These are phyloP conservation scores for Pseudocheirus occidentalis DNA, from an alignment of 2,797 vertebrate genomes.

Conservation along the genomic window DNA sequence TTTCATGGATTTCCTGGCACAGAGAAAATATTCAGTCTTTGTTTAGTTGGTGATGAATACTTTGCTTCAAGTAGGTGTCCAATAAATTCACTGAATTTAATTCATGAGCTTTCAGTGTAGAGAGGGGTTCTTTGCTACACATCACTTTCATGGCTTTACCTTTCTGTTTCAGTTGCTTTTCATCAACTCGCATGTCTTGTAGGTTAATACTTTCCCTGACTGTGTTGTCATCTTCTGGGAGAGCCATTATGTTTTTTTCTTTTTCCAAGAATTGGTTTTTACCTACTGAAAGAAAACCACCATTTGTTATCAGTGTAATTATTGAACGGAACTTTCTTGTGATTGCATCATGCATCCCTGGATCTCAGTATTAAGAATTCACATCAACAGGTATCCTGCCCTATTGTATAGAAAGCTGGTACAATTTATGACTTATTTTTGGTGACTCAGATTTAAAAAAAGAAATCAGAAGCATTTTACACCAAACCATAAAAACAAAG, in stretches of 20 bases:
- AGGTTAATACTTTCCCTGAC: background rate
- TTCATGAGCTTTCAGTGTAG: background rate
- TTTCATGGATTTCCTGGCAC: background rate
- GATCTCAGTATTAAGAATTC: background rate
- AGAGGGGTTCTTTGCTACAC: background rate
- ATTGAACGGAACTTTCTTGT: background rate
- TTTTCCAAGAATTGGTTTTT: background rate
- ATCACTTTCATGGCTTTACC: slow-evolving; percentile 47
- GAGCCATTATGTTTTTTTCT: background rate
- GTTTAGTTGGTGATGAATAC: background rate
- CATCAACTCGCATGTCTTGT: slow-evolving; percentile 64
- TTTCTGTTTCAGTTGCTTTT: slow-evolving; percentile 58
- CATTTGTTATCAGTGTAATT: background rate
- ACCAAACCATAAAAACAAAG: background rate
- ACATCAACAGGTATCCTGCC: background rate
- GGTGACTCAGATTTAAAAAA: background rate
- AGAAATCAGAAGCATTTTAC: background rate
- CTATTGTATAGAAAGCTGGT: background rate
- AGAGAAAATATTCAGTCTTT: background rate
- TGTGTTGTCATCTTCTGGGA: slow-evolving; percentile 19
- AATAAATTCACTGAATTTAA: background rate
- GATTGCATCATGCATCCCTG: background rate
- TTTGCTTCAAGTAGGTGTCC: background rate
- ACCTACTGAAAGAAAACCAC: background rate
- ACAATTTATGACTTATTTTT: background rate